Evolutionary conservation across 1,140 invertebrate species (phyloP).

Genomic region (Drosophila nigromelanica): DNA sequence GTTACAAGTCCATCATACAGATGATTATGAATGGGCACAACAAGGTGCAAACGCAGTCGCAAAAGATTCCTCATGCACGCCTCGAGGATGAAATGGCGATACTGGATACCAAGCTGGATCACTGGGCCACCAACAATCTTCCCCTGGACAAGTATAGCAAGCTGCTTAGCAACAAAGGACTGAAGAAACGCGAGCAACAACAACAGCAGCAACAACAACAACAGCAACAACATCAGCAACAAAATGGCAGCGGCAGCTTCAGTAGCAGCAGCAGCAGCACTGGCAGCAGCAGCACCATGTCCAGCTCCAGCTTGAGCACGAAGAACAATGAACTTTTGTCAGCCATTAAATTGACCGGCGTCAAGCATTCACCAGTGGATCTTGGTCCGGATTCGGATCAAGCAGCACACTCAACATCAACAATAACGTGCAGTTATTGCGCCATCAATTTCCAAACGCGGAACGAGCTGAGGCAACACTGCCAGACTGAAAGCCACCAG

Average conservation of each 20-base stretch:
- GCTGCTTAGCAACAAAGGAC: slow-evolving; percentile 76
- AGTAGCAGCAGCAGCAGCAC: slow-evolving; percentile 69
- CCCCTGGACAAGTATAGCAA: slow-evolving; percentile 83
- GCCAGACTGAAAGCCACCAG: slow-evolving; percentile 88
- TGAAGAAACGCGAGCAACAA: slow-evolving; percentile 78
- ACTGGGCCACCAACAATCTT: slow-evolving; percentile 83
- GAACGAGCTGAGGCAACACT: slow-evolving; percentile 87
- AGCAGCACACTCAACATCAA: slow-evolving; percentile 52
- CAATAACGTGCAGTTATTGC: slow-evolving; percentile 86
- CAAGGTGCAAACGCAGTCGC: slow-evolving; percentile 72
- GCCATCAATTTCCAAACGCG: slow-evolving; percentile 86
- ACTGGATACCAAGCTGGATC: slow-evolving; percentile 84
- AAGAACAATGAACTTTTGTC: slow-evolving; percentile 76
- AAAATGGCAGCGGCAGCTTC: slow-evolving; percentile 64
- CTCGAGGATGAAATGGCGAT: slow-evolving; percentile 84
- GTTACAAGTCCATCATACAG: slow-evolving; percentile 84
- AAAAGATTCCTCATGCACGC: slow-evolving; percentile 74
- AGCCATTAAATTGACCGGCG: slow-evolving; percentile 68
- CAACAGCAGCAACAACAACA: slow-evolving; percentile 52
- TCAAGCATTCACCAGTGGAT: slow-evolving; percentile 45
- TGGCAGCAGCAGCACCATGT: slow-evolving; percentile 70
- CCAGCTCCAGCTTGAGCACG: slow-evolving; percentile 57
- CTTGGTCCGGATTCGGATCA: slow-evolving; percentile 44
- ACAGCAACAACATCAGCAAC: slow-evolving; percentile 56
- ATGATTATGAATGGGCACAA: slow-evolving; percentile 84